Evolutionary conservation across 2,113 vertebrate genomes (phyloP).

Genomic region (Chaetura pelagica): DNA sequence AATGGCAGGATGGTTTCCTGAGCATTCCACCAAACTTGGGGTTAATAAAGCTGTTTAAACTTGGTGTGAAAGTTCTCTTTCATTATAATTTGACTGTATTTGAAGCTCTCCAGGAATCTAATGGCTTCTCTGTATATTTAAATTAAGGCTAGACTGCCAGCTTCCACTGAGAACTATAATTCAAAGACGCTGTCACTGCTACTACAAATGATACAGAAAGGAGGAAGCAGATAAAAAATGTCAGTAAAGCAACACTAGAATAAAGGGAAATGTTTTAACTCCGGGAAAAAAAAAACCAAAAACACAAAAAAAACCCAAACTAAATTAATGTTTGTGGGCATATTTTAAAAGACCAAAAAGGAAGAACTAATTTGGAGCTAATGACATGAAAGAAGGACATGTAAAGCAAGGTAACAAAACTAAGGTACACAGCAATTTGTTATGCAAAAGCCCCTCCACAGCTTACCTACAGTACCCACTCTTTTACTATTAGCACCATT

Average conservation of each 20-base stretch:
- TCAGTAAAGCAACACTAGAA: neutral
- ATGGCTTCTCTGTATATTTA: neutral
- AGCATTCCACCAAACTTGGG: neutral
- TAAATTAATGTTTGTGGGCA: neutral
- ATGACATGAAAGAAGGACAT: neutral
- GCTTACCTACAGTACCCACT: too few species aligned
- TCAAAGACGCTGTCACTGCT: conserved; percentile 4
- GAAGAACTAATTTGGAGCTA: neutral
- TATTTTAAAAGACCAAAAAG: neutral
- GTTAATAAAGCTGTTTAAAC: neutral
- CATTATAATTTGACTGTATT: neutral
- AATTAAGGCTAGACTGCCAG: neutral
- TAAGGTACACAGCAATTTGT: neutral
- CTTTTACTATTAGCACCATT: too few species aligned
- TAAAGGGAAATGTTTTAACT: neutral
- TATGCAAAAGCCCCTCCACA: neutral
- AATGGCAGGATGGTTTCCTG: neutral
- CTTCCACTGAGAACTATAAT: neutral
- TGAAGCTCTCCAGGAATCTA: neutral
- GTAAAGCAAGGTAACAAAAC: neutral
- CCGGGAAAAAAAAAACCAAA: too few species aligned
- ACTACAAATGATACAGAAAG: neutral
- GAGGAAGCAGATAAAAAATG: neutral
- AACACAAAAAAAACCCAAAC: too few species aligned
- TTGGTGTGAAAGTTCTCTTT: neutral